Percentiles rank a stretch among this genome's conserved stretches.
Conservation (phyloP, 2,888 invertebrate species). For the Labia minor region DNA sequence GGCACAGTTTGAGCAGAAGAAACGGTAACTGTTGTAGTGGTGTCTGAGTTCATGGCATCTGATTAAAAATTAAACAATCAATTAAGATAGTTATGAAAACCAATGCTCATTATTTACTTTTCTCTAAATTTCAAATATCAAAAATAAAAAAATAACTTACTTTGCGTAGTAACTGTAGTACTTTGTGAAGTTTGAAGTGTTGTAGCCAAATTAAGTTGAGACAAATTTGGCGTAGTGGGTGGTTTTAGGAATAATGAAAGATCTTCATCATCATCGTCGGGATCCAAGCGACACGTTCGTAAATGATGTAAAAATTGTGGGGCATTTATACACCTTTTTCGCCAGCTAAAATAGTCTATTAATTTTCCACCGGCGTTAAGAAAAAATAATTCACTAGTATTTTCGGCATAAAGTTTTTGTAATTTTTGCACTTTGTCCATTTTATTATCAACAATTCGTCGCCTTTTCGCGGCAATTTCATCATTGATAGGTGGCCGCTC, state of each 20-base stretch:
- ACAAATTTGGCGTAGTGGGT: constrained; percentile 28
- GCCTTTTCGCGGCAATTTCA: constrained; percentile 46
- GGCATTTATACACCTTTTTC: constrained; percentile 59
- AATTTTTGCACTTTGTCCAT: constrained; percentile 56
- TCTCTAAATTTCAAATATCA: too few relatives aligned
- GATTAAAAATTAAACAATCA: too few relatives aligned
- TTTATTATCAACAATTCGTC: constrained; percentile 59
- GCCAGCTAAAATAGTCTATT: constrained; percentile 78
- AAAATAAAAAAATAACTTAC: too few relatives aligned
- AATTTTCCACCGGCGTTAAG: constrained; percentile 77
- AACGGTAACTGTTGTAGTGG: neutral
- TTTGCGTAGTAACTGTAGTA: too few relatives aligned
- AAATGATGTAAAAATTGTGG: constrained; percentile 64
- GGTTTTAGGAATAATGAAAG: constrained; percentile 32
- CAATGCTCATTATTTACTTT: too few relatives aligned
- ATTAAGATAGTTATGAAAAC: too few relatives aligned
- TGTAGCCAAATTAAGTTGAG: too few relatives aligned
- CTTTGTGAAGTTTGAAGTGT: too few relatives aligned
- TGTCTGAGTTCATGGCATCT: neutral
- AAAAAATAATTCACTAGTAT: constrained; percentile 75
- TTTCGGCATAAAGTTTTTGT: constrained; percentile 60
- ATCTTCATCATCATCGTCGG: constrained; percentile 44
- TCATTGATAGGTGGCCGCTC: constrained; percentile 37
- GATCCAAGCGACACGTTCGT: constrained; percentile 58
- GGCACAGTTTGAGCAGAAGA: neutral